Evolutionary conservation across 2,113 vertebrate genomes (phyloP), one percentile per base, ranked within the genome.

Genomic region (Ardeotis arabs): DNA sequence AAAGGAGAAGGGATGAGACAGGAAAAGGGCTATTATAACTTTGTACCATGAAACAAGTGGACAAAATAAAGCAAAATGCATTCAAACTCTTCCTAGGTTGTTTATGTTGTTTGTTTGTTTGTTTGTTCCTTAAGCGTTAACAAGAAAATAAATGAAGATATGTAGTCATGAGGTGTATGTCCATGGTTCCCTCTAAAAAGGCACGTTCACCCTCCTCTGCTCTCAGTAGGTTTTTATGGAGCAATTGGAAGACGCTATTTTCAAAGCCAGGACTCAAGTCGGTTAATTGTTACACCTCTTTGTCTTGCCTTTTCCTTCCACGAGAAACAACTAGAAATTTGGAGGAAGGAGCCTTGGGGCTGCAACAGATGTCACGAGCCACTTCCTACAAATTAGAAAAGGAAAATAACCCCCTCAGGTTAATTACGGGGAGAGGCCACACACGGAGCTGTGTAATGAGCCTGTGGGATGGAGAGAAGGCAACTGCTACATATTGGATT

Each of bases 341-440:
- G 91, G 72, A 95, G 87, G 93, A 96, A 94, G 93, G 87, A 96
- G 96, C 97, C 97, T 79, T 58, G 0, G 92, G 97, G 96, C 94
- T 88, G 44, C 93, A 96, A 95, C 97, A 97, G 97, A 97, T 97
- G 97, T 97, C 97, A 96, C 39, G 90, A 97, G 93, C 95, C 89
- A 96, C 95, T 97, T 98, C 97, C 97, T 98, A 98, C 98, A 98
- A 98, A 97, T 98, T 97, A 97, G 96, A 94, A 97, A 96, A 97
- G 97, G 96, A 97, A 97, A 98, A 97, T 97, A 96, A 94, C 89
- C 95, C 96, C 96, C 89, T 95, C 95, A 94, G 97, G 98, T 98
- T 97, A 97, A 98, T 97, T 97, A 96, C 19, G 84, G 95, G 84
- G 83, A 96, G 84, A 96, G 97, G 97, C 98, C 98, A 98, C 98